A percentile compares a stretch with the other conserved stretches of the same genome.
Evolutionary conservation across 2,797 vertebrate genomes (phyloP).

Genomic region (Tarsius wallacei): DNA sequence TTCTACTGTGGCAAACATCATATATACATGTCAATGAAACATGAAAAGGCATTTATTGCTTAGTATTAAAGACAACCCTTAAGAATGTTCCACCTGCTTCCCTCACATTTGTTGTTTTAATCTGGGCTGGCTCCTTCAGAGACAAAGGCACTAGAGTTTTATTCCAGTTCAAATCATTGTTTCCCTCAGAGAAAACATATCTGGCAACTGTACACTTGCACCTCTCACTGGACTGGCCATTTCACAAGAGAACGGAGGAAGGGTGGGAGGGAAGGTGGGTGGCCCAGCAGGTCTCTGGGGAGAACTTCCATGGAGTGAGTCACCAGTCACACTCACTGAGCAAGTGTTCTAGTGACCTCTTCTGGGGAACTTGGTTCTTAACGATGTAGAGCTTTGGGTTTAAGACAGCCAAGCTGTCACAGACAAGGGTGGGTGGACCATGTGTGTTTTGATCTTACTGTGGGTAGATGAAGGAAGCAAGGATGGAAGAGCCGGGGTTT

Average conservation of each 20-base stretch:
- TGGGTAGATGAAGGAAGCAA: neutral
- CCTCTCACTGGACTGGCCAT: neutral
- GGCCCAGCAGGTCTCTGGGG: neutral
- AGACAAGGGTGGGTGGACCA: neutral
- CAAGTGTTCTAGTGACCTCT: slow-evolving; percentile 79
- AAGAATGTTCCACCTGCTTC: slow-evolving; percentile 43
- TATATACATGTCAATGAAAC: neutral
- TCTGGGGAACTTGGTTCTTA: slow-evolving; percentile 73
- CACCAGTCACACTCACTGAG: neutral
- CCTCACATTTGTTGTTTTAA: neutral
- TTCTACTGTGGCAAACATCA: neutral
- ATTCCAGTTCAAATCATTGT: neutral
- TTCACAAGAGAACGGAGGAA: neutral
- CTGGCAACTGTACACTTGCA: neutral
- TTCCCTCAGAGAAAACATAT: slow-evolving; percentile 27
- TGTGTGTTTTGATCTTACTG: neutral
- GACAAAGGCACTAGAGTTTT: neutral
- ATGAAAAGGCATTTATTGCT: neutral
- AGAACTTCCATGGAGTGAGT: neutral
- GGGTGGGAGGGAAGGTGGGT: neutral
- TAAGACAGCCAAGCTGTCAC: neutral
- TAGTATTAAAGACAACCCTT: neutral
- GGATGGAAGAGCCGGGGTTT: neutral
- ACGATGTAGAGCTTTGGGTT: neutral
- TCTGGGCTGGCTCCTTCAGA: neutral